Evolutionary conservation across 2,797 vertebrate species (phyloP).

Genomic region (Bradypodion ventrale): DNA sequence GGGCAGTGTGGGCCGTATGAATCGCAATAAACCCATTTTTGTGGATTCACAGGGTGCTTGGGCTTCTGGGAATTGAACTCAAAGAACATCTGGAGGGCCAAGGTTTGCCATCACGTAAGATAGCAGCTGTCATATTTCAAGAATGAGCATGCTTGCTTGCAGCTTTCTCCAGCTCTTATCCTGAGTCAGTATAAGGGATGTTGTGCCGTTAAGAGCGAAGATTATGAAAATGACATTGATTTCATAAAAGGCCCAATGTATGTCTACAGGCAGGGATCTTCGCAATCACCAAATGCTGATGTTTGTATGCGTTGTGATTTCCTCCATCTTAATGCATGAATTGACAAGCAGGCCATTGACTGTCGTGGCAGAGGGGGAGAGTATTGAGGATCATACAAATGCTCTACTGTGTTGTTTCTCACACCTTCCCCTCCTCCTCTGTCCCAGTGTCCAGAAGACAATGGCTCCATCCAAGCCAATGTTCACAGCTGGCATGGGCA

Average conservation of each 20-base stretch:
- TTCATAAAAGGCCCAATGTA: slow-evolving; percentile 67
- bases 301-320: slow-evolving; percentile 76
- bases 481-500: slow-evolving; percentile 78
- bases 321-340: slow-evolving; percentile 79
- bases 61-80: too few relatives aligned
- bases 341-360: slow-evolving; percentile 83
- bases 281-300: slow-evolving; percentile 62
- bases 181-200: slow-evolving; percentile 43
- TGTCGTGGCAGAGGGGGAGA: slow-evolving; percentile 61
- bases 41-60: too few relatives aligned
- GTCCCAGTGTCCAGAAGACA: slow-evolving; percentile 68
- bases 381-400: slow-evolving; percentile 74
- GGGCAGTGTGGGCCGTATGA: too few relatives aligned
- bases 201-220: slow-evolving; percentile 42
- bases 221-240: slow-evolving; percentile 27
- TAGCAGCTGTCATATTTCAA: background rate
- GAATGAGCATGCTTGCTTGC: background rate
- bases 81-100: too few relatives aligned
- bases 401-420: slow-evolving; percentile 77
- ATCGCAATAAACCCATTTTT: too few relatives aligned
- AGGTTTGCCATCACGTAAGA: too few relatives aligned
- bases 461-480: slow-evolving; percentile 77
- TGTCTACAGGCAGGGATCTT: slow-evolving; percentile 70
- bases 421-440: slow-evolving; percentile 77
- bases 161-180: slow-evolving; percentile 2